Base-by-base conservation (phyloP, 2,797 vertebrate genomes). In the Tapera naevia region DNA sequence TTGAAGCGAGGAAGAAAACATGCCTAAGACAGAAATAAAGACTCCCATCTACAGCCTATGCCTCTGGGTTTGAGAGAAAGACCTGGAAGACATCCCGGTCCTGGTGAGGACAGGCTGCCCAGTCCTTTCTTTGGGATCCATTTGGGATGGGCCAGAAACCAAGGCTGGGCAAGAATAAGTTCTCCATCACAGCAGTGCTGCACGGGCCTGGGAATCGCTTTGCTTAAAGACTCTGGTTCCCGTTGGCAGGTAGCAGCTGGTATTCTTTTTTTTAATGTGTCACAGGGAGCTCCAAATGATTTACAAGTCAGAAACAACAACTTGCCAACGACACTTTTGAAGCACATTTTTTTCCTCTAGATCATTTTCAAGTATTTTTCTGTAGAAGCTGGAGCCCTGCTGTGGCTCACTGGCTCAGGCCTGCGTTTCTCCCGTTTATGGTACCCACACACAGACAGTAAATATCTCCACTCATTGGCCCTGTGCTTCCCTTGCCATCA, bases 351-450 rank as follows among this genome's bases (percentile, higher is more conserved):
- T 80, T 82, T 12, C 53, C 51, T 75, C 82, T 94, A 93, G 89
- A 74, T 89, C 2, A 89, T 86, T 95, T 92, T 91, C 60, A 94
- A 84, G 87, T 64, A 50, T 58, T 90, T 88, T 91, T 83, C 33
- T 84, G 73, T 64, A 33, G 92, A 73, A 81, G 60, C 60, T 67
- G 93, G 86, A 95, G 80, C 83, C 94, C 86, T 86, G 92, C 85
- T 91, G 94, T 85, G 94, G 70, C 35, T 1, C 72, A 5, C 35
- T 89, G 89, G 82, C 75, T 74, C 23, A 65, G 66, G 32, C 37
- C 56, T 66, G 45, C 22, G 1, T 81, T 89, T 93, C 85, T 95
- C 89, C 92, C 21, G 48, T 93, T 95, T 93, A 92, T 93, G 85
- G 94, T 94, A 54, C 93, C 85, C 89, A 39, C 16, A 5, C 51